A percentile compares a stretch with the other conserved stretches of the same genome.
These are phyloP conservation scores for Tachypleus tridentatus DNA, from an alignment of 1,140 invertebrate genomes.

Conservation along the genomic window DNA sequence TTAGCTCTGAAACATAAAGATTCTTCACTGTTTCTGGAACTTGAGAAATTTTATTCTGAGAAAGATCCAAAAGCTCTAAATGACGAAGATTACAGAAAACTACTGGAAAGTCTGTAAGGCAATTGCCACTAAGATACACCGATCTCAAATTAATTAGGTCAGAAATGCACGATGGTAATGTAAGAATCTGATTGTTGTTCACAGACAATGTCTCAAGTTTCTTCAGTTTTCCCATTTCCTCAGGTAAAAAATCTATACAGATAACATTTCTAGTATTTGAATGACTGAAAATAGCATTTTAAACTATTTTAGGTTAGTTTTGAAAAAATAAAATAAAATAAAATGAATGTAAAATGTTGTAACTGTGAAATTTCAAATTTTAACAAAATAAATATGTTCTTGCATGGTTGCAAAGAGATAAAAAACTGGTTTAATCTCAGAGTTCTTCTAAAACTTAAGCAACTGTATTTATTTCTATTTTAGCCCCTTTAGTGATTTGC, in stretches of 20 bases:
- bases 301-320: constrained; percentile 3
- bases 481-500: too few relatives aligned
- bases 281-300: constrained; percentile 25
- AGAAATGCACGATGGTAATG: constrained; percentile 34
- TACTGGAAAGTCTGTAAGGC: constrained; percentile 62
- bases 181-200: constrained; percentile 48
- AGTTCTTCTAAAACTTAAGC: too few relatives aligned
- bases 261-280: too few relatives aligned
- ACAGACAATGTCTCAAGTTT: constrained; percentile 74
- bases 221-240: constrained; percentile 55
- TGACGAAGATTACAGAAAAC: constrained; percentile 66
- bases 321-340: background rate
- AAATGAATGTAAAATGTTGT: background rate
- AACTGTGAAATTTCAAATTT: too few relatives aligned
- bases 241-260: constrained; percentile 43
- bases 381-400: too few relatives aligned
- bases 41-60: constrained; percentile 68
- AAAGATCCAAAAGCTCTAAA: constrained; percentile 80
- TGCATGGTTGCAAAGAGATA: too few relatives aligned
- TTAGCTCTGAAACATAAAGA: constrained; percentile 75
- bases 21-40: constrained; percentile 55
- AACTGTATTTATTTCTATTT: too few relatives aligned
- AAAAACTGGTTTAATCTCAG: too few relatives aligned
- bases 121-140: constrained; percentile 55
- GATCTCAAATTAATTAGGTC: constrained; percentile 33